A percentile compares a stretch with the other conserved stretches of the same genome.
Conservation (phyloP, 2,888 invertebrate genomes). For the Drosophila merina region DNA sequence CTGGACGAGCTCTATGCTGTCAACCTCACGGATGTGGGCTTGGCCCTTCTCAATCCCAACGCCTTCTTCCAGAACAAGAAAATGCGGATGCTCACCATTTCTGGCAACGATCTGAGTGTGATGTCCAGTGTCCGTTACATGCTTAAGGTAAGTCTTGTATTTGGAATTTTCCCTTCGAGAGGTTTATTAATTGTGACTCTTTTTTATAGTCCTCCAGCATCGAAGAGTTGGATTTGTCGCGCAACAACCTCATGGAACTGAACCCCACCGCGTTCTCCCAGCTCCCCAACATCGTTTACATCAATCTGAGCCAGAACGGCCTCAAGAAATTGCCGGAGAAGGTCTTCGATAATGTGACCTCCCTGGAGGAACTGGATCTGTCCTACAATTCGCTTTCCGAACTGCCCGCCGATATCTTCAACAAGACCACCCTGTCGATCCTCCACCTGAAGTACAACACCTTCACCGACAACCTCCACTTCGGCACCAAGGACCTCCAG, state of each 20-base stretch:
- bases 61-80: slow-evolving; percentile 89
- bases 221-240: slow-evolving; percentile 89
- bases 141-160: slow-evolving; percentile 68
- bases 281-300: slow-evolving; percentile 87
- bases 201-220: slow-evolving; percentile 85
- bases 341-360: slow-evolving; percentile 86
- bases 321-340: slow-evolving; percentile 85
- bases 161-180: rapidly evolving
- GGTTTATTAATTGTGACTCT: neutral
- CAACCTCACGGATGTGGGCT: slow-evolving; percentile 88
- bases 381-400: slow-evolving; percentile 88
- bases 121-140: slow-evolving; percentile 82
- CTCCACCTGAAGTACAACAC: slow-evolving; percentile 89
- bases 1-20: slow-evolving; percentile 88
- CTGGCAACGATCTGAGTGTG: slow-evolving; percentile 87
- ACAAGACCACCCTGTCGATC: slow-evolving; percentile 88
- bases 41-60: slow-evolving; percentile 88
- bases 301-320: slow-evolving; percentile 89
- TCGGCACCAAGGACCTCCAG: slow-evolving; percentile 87
- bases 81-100: slow-evolving; percentile 87
- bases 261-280: slow-evolving; percentile 87
- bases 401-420: slow-evolving; percentile 87
- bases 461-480: slow-evolving; percentile 86
- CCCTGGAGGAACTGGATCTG: slow-evolving; percentile 89
- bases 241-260: slow-evolving; percentile 88